Percentiles rank a stretch among this genome's conserved stretches.
Evolutionary conservation across 2,888 invertebrate species (phyloP).

Genomic region (Iphiclides podalirius): DNA sequence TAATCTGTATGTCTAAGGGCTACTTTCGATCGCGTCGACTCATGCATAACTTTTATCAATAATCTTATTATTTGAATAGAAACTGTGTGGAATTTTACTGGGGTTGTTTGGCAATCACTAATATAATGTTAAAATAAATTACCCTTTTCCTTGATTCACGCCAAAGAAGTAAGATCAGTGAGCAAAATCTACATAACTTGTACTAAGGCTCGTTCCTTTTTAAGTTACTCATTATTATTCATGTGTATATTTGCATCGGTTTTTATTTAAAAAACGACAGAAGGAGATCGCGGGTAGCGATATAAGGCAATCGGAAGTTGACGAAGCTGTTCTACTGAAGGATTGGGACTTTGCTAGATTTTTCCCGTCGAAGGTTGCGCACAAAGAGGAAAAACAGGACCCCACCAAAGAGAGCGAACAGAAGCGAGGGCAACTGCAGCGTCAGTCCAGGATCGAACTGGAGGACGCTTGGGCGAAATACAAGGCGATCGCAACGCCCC

Average conservation of each 20-base stretch:
- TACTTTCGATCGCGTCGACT: slow-evolving; percentile 6
- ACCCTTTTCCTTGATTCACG: slow-evolving; percentile 53
- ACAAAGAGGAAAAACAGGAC: slow-evolving; percentile 56
- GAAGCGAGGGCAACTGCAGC: slow-evolving; percentile 61
- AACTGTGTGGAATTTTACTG: background rate
- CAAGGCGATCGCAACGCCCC: slow-evolving; percentile 67
- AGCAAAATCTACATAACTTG: slow-evolving; percentile 45
- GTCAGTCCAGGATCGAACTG: slow-evolving; percentile 69
- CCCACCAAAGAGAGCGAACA: slow-evolving; percentile 64
- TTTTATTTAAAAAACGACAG: slow-evolving; percentile 60
- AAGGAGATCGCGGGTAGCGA: slow-evolving; percentile 62
- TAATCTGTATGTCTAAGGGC: too few species aligned
- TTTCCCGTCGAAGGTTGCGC: slow-evolving; percentile 81
- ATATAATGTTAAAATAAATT: background rate
- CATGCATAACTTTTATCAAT: slow-evolving; percentile 7
- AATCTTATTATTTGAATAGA: background rate
- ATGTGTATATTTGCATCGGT: slow-evolving; percentile 69
- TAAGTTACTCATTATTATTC: slow-evolving; percentile 47
- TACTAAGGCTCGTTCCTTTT: slow-evolving; percentile 21
- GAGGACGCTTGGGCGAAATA: slow-evolving; percentile 71
- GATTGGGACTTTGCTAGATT: slow-evolving; percentile 94
- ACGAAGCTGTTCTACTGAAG: slow-evolving; percentile 89
- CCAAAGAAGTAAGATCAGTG: slow-evolving; percentile 78
- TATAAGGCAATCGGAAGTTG: slow-evolving; percentile 81
- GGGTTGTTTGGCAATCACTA: background rate